Percentiles rank a stretch among this genome's conserved stretches.
phyloP scores from a whole-genome alignment of 2,113 vertebrate species.

The Tragulus kanchil region DNA sequence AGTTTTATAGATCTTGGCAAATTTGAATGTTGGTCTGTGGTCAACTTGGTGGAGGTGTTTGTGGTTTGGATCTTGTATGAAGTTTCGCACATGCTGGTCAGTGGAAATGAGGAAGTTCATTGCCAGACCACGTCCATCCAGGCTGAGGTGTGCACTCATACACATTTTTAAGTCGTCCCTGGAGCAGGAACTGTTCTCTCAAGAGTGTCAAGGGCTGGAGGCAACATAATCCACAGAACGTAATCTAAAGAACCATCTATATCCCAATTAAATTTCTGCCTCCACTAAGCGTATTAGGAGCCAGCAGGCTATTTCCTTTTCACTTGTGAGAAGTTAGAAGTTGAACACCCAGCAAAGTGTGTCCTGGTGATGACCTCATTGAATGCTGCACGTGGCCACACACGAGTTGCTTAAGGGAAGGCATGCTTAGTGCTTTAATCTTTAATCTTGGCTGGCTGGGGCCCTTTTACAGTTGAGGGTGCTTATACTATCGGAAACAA shows the following conservation, averaged over 20 bases:
- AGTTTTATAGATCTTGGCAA: not conserved
- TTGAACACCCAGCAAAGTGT: not conserved
- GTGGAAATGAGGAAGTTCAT: not conserved
- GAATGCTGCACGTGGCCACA: not conserved
- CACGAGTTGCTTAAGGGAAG: not conserved
- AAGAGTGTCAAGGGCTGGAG: not conserved
- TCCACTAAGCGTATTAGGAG: not conserved
- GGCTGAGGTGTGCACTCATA: not conserved
- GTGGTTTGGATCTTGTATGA: conserved; percentile 35
- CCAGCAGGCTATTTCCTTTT: not conserved
- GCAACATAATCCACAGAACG: not conserved
- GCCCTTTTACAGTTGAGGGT: not conserved
- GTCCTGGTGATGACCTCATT: conserved; percentile 1
- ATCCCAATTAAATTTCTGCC: not conserved
- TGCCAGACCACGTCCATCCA: not conserved
- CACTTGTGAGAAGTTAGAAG: not conserved
- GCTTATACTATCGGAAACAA: not conserved
- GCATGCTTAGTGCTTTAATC: not conserved
- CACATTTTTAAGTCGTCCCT: not conserved
- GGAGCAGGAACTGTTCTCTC: not conserved
- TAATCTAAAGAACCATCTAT: not conserved
- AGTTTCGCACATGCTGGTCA: not conserved
- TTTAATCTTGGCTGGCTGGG: not conserved
- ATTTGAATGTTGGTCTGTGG: conserved; percentile 10
- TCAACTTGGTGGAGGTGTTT: conserved; percentile 20